Base-by-base conservation (phyloP, 2,888 invertebrate genomes). In the Gerris lacustris region DNA sequence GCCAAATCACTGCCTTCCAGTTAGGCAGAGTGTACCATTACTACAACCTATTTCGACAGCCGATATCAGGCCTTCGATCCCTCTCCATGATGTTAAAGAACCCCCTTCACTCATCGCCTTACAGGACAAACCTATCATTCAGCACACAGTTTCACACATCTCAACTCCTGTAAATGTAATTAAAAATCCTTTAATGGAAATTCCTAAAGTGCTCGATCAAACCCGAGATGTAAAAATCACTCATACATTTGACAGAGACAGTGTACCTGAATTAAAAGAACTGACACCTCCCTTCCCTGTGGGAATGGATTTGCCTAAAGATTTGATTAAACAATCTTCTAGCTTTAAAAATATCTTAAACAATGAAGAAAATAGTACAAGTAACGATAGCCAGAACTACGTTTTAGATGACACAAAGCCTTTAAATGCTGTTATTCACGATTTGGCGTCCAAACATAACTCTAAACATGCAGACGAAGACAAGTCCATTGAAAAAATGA, bases 371-470 rank as follows among this genome's bases (percentile, higher is more conserved):
- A 55, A 55, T 15, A 55, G 55, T 15, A 11, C 55, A 9, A 55
- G 55, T 15, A 55, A 55, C 5, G 55, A 55, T 11, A 5, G 55
- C 15, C 31, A 31, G 31, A 31, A 31, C 31, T 55, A 55, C 5
- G 11, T 55, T 9, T 15, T 55, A 15, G 55, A 55, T 15, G 55
- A 55, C 9, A 64, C 31, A 64, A 75, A 75, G 63, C 74, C 74
- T 7, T 71, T 76, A 44, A 75, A 73, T 69, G 74, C 74, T 67
- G 74, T 76, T 64, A 75, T 76, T 67, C 75, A 76, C 70, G 76
- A 75, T 70, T 69, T 76, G 47, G 74, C 76, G 0, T 64, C 69
- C 43, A 72, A 73, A 72, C 72, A 72, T 15, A 70, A 11, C 11
- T 11, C 9, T 15, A 55, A 55, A 55, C 55, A 55, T 15, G 31